Evolutionary conservation across 1,140 invertebrate genomes (phyloP), one percentile per base, ranked within the genome.

Genomic region (Megalonaias nervosa): DNA sequence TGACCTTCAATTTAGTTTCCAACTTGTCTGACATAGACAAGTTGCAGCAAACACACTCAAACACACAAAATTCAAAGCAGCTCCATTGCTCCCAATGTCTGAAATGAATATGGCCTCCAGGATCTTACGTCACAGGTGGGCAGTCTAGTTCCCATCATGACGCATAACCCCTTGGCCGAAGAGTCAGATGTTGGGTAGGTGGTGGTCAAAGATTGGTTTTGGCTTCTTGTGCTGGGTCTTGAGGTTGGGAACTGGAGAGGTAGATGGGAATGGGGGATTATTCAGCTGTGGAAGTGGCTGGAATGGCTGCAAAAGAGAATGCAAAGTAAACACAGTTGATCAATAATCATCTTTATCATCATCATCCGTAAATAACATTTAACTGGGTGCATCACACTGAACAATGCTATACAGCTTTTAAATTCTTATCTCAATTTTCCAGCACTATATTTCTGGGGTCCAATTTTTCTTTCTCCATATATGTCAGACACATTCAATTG

Each of bases 101-200:
- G 67, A 67, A 66, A 78, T 72, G 66, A 80, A 74, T 74, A 81
- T 81, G 84, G 84, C 84, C 84, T 83, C 82, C 84, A 85, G 84
- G 84, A 81, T 85, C 79, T 59, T 61, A 58, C 67, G 70, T 62
- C 67, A 68, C 76, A 69, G 71, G 23, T 64, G 67, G 71, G 74
- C 71, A 67, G 67, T 77, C 62, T 71, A 85, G 69, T 82, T 84
- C 73, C 84, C 84, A 74, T 90, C 88, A 71, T 84, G 85, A 82
- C 88, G 86, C 71, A 81, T 85, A 84, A 89, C 85, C 88, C 89
- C 89, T 88, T 90, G 89, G 81, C 89, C 89, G 71, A 88, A 86
- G 68, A 89, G 88, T 90, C 89, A 90, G 79, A 90, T 90, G 85
- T 88, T 90, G 11, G 89, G 89, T 57, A 90, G 81, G 76, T 87